These are phyloP conservation scores for Oenanthe oenanthe DNA, from an alignment of 2,113 vertebrate species.

Conservation along the genomic window DNA sequence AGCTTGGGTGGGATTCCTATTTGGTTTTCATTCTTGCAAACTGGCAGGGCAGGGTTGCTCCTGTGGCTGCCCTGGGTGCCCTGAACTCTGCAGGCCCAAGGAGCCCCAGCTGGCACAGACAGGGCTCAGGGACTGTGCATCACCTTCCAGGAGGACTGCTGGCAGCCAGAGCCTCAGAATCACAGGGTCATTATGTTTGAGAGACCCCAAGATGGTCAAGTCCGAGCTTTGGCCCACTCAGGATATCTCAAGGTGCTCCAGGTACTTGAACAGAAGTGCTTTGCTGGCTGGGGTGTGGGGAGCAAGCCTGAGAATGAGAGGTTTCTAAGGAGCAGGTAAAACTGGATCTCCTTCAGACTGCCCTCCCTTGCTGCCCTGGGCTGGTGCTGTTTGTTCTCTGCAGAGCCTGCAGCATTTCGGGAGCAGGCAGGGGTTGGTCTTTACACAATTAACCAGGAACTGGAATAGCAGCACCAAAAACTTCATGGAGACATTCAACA, in stretches of 20 bases:
- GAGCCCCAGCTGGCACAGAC: not conserved
- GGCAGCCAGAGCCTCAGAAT: not conserved
- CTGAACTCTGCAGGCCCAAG: not conserved
- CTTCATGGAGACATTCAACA: not conserved
- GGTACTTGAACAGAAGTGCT: not conserved
- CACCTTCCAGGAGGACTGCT: not conserved
- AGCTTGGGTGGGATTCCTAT: conserved; percentile 35
- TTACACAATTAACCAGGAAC: not conserved
- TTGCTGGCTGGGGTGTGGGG: not conserved
- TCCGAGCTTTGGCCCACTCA: not conserved
- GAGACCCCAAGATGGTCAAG: not conserved
- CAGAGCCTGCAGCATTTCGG: not conserved
- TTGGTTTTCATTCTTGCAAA: not conserved
- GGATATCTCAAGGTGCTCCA: not conserved
- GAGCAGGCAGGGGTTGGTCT: not conserved
- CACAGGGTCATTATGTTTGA: not conserved
- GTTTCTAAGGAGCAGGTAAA: not conserved
- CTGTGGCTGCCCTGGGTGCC: not conserved
- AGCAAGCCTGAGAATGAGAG: not conserved
- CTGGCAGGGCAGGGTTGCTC: not conserved
- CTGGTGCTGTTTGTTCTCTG: not conserved
- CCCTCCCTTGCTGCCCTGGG: not conserved
- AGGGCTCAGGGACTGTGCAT: not conserved
- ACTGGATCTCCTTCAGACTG: not conserved
- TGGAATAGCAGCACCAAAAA: not conserved